phyloP scores from a whole-genome alignment of 2,888 invertebrate genomes.

The Tanypteryx hageni region DNA sequence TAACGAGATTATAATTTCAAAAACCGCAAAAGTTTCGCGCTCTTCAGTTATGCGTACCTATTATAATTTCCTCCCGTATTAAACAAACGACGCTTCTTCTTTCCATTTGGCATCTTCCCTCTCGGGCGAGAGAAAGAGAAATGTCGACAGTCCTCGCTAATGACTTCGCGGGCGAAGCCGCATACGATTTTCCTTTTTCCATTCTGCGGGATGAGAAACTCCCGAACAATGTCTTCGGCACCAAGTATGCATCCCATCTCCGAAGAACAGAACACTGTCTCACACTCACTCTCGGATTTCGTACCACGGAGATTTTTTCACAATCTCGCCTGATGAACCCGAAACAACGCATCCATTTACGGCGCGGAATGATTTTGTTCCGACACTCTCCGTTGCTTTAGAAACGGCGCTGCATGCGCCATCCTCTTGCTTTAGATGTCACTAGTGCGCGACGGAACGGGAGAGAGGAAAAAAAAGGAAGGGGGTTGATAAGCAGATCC shows the following conservation, averaged over 20 bases:
- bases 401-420: not conserved
- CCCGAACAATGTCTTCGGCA: constrained; percentile 1
- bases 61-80: not conserved
- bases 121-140: not conserved
- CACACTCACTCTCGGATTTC: not conserved
- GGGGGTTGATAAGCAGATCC: too few relatives aligned
- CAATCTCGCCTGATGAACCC: constrained; percentile 22
- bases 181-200: not conserved
- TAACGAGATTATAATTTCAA: too few relatives aligned
- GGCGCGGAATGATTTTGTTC: not conserved
- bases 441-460: too few relatives aligned
- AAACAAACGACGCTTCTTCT: not conserved
- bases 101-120: not conserved
- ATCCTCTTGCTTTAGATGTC: not conserved
- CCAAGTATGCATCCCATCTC: constrained; percentile 5
- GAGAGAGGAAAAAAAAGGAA: too few relatives aligned
- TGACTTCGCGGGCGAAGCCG: constrained; percentile 1
- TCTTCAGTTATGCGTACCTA: not conserved
- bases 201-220: not conserved
- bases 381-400: not conserved
- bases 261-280: not conserved
- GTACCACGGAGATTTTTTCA: not conserved
- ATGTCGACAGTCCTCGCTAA: constrained; percentile 1
- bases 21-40: not conserved
- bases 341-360: not conserved